Evolutionary conservation across 2,113 vertebrate species (phyloP).

Genomic region (Scortum barcoo): DNA sequence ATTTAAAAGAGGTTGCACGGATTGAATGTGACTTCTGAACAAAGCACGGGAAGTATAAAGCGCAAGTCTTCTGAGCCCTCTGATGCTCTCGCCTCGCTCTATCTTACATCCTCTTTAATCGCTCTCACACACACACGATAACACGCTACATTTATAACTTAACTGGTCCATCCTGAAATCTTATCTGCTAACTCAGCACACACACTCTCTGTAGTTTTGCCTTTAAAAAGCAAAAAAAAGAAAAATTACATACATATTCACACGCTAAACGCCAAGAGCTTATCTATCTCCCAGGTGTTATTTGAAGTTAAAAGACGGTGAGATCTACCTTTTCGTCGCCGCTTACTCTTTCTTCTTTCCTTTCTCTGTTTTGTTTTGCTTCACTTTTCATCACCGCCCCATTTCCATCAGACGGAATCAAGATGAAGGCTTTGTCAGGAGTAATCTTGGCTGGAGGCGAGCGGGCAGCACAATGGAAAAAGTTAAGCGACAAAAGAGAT

Average conservation of each 20-base stretch:
- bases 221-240: conserved; percentile 20
- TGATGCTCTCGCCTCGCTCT: neutral
- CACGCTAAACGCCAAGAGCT: conserved; percentile 11
- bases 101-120: neutral
- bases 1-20: conserved; percentile 12
- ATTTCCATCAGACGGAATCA: conserved; percentile 42
- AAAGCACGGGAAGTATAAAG: conserved; percentile 28
- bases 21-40: conserved; percentile 27
- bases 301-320: conserved; percentile 35
- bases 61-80: conserved; percentile 2
- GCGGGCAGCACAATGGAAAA: conserved; percentile 27
- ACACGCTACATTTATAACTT: conserved; percentile 29
- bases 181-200: conserved; percentile 66
- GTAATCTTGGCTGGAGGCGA: conserved; percentile 48
- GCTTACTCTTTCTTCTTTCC: neutral
- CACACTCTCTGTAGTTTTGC: conserved; percentile 24
- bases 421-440: conserved; percentile 65
- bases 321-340: conserved; percentile 30
- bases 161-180: conserved; percentile 50
- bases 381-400: conserved; percentile 33
- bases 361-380: neutral
- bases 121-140: neutral
- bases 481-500: conserved; percentile 36
- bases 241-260: conserved; percentile 6
- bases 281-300: conserved; percentile 22